Evolutionary conservation across 2,113 vertebrate genomes (phyloP), one percentile per base, ranked within the genome.

Genomic region (Phocoena phocoena): DNA sequence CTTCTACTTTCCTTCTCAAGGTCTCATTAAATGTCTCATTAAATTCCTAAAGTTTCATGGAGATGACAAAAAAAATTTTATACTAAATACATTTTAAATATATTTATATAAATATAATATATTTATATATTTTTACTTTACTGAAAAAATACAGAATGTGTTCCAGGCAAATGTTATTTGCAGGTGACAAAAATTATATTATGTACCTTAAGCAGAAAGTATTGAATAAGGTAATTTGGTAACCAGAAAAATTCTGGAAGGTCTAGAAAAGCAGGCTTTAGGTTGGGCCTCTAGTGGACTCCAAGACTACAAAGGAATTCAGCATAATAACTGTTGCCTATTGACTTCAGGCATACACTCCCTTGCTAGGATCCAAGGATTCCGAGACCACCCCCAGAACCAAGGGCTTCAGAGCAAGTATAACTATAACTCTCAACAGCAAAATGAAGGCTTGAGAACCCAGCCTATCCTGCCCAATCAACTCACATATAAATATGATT

Each of bases 401-500:
- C 2, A 0, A 10, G n/a, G 31, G 11, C 5, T 41, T 58, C 3
- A 25, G 18, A 65, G 12, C 2, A 85, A 26, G 31, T 15, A 11
- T 12, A 23, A 60, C 12, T 10, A 41, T 2, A 21, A 1, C 38
- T 87, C 10, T 71, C 58, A n/a, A 0, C 5, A 26, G 4, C 25
- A 71, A 70, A 38, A 47, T 6, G 12, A 38, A 9, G 33, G 38
- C 74, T 81, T 14, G 28, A n/a, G 4, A 13, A n/a, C 9, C 21
- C 1, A 79, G 3, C 23, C 15, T 53, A 9, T 28, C 5, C 50
- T 21, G 0, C 4, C 0, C 0, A 2, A 2, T 63, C 31, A 76
- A 8, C 7, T 86, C 25, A 70, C 3, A 65, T 80, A 71, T 74
- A 20, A 92, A 53, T 8, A 21, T 63, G 21, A 47, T 74, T 28